Evolutionary conservation across 64 coral and sea anemone genomes (phyloP), one percentile per base, ranked within the genome.

Genomic region (Stichodactyla helianthus): DNA sequence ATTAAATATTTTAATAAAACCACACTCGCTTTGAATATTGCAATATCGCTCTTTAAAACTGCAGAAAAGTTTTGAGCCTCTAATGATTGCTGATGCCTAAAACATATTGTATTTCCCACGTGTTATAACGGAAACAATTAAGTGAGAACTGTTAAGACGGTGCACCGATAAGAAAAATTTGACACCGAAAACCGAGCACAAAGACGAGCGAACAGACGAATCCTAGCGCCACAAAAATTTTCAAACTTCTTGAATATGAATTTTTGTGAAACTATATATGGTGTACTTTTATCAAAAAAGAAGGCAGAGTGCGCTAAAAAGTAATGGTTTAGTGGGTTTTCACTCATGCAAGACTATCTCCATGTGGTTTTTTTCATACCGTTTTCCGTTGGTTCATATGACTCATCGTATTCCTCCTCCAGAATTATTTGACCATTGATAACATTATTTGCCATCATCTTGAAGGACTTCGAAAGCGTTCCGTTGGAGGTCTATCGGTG

Each of bases 391-490:
- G 97, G 93, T 82, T 99, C 87, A 51, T 93, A 99, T 50, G 94
- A 92, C 61, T 99, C 97, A 85, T 99, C 97, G 58, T 99, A 99
- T 84, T 99, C 93, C 57, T 99, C 97, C 57, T 99, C 97, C 82
- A 99, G 25, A 82, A 99, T 99, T 8, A 95, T 54, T 74, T 99
- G 97, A 19, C 93, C 93, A 59, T 99, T 99, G 65, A 99, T 99
- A 67, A 99, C 86, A 79, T 89, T 99, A 64, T 84, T 84, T 63
- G 83, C 55, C 83, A 84, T 84, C 78, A 81, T 81, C 50, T 81
- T 81, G 68, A 51, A 16, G 51, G 78, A 52, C 35, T 14, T 81
- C 78, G 52, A 19, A 81, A 81, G 78, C 51, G 17, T 11, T 54
- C 78, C 8, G 12, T 81, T 81, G 20, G 14, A 4, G 22, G n/a